These are phyloP conservation scores for Carpatolechia fugitivella DNA, from an alignment of 2,888 invertebrate species.

Conservation along the genomic window DNA sequence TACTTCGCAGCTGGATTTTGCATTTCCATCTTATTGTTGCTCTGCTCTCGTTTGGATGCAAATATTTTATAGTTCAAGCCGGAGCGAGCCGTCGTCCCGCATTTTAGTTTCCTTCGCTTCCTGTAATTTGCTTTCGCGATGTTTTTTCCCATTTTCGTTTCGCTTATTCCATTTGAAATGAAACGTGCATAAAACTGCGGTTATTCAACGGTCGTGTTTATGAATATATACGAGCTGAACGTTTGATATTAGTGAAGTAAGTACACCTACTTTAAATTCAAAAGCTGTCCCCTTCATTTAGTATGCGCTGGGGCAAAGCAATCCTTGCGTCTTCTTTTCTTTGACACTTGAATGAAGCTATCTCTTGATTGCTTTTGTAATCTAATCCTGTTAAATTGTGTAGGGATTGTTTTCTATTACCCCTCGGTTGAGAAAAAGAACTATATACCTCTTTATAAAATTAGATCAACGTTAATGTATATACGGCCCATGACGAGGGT, in stretches of 20 bases:
- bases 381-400: background rate
- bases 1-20: conserved; percentile 49
- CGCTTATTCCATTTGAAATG: conserved; percentile 60
- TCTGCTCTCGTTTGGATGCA: conserved; percentile 67
- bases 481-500: too few relatives aligned
- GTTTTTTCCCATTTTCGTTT: conserved; percentile 50
- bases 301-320: background rate
- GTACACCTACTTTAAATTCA: conserved; percentile 17
- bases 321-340: background rate
- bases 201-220: conserved; percentile 30
- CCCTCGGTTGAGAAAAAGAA: too few relatives aligned
- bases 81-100: conserved; percentile 49
- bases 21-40: conserved; percentile 71
- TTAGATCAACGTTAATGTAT: too few relatives aligned
- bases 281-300: conserved; percentile 6
- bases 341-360: background rate
- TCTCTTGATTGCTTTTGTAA: background rate
- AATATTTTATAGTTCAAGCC: conserved; percentile 70
- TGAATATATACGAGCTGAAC: conserved; percentile 22
- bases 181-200: conserved; percentile 47
- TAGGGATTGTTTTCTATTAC: background rate
- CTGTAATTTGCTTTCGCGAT: conserved; percentile 61
- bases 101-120: conserved; percentile 63
- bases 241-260: conserved; percentile 3
- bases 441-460: too few relatives aligned